phyloP scores from a whole-genome alignment of 1,140 invertebrate species.

The Neodiprion virginianus region DNA sequence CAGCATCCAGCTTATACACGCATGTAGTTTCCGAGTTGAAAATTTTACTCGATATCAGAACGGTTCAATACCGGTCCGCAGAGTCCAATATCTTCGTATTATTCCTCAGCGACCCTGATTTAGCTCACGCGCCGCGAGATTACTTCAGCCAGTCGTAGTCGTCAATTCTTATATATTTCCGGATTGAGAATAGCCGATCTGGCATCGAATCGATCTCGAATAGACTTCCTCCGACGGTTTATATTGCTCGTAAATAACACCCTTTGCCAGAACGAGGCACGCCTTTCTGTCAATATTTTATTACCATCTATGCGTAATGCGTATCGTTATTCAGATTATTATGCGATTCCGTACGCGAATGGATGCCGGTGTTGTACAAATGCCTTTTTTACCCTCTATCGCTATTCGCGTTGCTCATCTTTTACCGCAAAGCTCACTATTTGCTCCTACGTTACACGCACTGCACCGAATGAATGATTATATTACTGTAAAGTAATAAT shows the following conservation, averaged over 20 bases:
- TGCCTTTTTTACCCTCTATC: neutral
- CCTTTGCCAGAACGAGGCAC: neutral
- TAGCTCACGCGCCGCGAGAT: neutral
- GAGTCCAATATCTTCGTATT: neutral
- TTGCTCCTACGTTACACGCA: too few species aligned
- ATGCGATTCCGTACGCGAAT: neutral
- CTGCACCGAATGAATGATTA: too few species aligned
- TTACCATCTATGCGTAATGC: slow-evolving; percentile 1
- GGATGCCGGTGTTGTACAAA: neutral
- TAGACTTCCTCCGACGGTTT: slow-evolving; percentile 9
- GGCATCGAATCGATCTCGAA: neutral
- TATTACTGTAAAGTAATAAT: too few species aligned
- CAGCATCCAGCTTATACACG: too few species aligned
- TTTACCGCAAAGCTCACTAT: too few species aligned
- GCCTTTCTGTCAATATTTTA: slow-evolving; percentile 14
- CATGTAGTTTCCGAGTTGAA: neutral
- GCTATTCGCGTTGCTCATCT: neutral
- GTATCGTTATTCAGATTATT: slow-evolving; percentile 5
- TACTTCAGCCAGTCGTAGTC: neutral
- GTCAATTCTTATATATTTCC: slow-evolving; percentile 5
- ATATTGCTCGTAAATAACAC: slow-evolving; percentile 15
- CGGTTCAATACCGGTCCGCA: neutral
- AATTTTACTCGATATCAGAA: neutral
- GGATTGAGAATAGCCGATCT: slow-evolving; percentile 2
- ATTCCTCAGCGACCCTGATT: neutral